phyloP scores from a whole-genome alignment of 2,797 vertebrate genomes.

The Pyrocephalus nanus region DNA sequence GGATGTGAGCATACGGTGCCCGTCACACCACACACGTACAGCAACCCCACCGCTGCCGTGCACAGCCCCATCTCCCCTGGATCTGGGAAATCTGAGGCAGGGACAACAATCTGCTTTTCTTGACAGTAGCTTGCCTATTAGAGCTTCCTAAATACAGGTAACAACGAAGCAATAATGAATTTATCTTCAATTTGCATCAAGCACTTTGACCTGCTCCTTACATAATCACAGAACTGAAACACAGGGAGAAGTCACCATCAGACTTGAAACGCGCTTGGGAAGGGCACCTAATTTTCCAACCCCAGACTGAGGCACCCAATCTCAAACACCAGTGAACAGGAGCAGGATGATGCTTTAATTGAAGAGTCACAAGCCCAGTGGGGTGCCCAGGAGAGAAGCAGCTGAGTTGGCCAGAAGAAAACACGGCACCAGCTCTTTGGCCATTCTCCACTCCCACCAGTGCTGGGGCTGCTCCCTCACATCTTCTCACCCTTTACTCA shows the following conservation, averaged over 20 bases:
- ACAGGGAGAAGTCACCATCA: not conserved
- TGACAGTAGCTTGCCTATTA: not conserved
- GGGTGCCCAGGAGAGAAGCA: fast-evolving
- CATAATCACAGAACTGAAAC: not conserved
- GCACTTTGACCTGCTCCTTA: fast-evolving
- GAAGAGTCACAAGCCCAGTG: not conserved
- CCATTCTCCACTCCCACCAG: not conserved
- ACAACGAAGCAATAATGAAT: not conserved
- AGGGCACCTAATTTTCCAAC: not conserved
- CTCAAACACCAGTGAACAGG: fast-evolving
- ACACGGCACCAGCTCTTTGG: not conserved
- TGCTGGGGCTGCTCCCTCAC: not conserved
- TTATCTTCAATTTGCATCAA: not conserved
- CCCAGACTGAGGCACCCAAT: not conserved
- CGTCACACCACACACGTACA: not conserved
- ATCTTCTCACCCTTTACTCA: not conserved
- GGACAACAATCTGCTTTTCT: not conserved
- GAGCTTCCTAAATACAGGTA: not conserved
- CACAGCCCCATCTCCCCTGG: not conserved
- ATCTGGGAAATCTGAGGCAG: not conserved
- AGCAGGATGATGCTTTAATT: not conserved
- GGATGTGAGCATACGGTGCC: not conserved
- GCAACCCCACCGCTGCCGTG: fast-evolving
- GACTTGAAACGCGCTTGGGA: not conserved
- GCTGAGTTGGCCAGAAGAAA: not conserved